phyloP scores from a whole-genome alignment of 2,888 invertebrate species.

The Listrodromus nycthemerus region DNA sequence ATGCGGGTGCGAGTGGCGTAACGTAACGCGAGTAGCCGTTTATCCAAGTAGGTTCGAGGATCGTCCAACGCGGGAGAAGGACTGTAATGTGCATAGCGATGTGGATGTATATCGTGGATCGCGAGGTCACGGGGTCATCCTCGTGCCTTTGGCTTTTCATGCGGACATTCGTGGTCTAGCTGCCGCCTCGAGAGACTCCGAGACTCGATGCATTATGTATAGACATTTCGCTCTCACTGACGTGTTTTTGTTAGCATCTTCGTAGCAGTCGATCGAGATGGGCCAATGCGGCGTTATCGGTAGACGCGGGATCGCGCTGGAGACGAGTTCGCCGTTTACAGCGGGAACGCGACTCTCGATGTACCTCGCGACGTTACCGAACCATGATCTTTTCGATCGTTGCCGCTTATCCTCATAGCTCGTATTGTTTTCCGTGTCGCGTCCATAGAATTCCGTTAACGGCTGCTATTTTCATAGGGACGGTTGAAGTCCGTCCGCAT shows the following conservation, averaged over 20 bases:
- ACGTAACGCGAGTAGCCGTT: slow-evolving; percentile 11
- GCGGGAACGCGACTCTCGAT: slow-evolving; percentile 41
- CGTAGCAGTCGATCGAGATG: slow-evolving; percentile 14
- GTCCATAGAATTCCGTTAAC: slow-evolving; percentile 1
- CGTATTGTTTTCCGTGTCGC: neutral
- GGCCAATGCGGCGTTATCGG: slow-evolving; percentile 11
- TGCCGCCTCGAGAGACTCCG: slow-evolving; percentile 54
- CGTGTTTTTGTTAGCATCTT: neutral
- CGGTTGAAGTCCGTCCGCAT: neutral
- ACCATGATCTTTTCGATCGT: slow-evolving; percentile 3
- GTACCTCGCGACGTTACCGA: slow-evolving; percentile 31
- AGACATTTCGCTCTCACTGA: slow-evolving; percentile 46
- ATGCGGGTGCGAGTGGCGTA: neutral
- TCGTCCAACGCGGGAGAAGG: slow-evolving; percentile 49
- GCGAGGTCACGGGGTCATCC: slow-evolving; percentile 77
- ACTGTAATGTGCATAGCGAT: slow-evolving; percentile 21
- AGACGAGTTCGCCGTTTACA: neutral
- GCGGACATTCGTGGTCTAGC: slow-evolving; percentile 76
- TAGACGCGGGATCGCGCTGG: neutral
- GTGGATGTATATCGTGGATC: slow-evolving; percentile 25
- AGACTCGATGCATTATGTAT: slow-evolving; percentile 62
- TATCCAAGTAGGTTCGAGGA: slow-evolving; percentile 81
- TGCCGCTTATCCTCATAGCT: neutral
- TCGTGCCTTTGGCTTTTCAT: slow-evolving; percentile 75
- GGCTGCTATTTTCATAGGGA: neutral